Conservation (phyloP, 2,888 invertebrate species). For the Sphinx pinastri region DNA sequence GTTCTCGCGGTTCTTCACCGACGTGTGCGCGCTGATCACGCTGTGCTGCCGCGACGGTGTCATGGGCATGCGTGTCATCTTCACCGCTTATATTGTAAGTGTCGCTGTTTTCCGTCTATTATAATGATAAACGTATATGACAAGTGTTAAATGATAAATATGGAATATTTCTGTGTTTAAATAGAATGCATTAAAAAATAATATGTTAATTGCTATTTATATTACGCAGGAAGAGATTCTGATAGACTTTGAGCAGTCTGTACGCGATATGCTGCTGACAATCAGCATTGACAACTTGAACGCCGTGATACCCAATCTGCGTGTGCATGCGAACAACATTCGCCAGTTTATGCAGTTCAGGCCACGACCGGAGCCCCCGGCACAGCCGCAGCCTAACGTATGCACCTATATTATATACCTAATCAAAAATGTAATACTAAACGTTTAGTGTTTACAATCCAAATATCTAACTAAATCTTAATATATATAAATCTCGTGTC, state of each 20-base stretch:
- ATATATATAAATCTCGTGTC: too few relatives aligned
- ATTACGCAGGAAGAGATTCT: constrained; percentile 38
- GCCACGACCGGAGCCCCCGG: background rate
- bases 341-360: constrained; percentile 32
- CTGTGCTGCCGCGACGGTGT: constrained; percentile 52
- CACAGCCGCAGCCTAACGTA: background rate
- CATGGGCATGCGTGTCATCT: constrained; percentile 50
- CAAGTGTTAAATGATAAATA: background rate
- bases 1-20: constrained; percentile 55
- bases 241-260: constrained; percentile 38
- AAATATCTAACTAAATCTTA: too few relatives aligned
- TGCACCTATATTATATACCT: background rate
- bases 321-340: constrained; percentile 40
- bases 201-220: background rate
- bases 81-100: constrained; percentile 54
- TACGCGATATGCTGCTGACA: constrained; percentile 38
- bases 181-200: background rate
- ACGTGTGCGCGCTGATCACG: constrained; percentile 57
- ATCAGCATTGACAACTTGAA: constrained; percentile 45
- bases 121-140: background rate
- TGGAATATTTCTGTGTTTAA: background rate
- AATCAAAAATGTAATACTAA: too few relatives aligned
- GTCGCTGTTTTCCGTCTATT: background rate
- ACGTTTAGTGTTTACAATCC: too few relatives aligned
- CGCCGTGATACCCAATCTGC: constrained; percentile 40